Conservation (phyloP, 2,888 invertebrate species). For the Leptothorax acervorum region DNA sequence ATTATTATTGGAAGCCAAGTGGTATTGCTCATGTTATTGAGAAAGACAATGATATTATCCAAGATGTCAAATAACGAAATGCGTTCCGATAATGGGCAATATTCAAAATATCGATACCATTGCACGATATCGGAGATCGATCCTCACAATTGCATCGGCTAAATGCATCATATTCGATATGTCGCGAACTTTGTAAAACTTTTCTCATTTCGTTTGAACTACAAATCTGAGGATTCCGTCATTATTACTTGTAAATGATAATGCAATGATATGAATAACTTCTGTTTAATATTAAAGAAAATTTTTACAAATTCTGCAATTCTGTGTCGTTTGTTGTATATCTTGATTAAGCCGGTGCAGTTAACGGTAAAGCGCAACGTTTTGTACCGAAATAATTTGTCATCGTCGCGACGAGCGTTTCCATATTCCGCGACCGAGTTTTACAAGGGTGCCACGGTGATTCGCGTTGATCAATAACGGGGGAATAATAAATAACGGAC, state of each 20-base stretch:
- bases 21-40: background rate
- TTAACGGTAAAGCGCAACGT: slow-evolving; percentile 25
- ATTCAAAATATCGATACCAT: slow-evolving; percentile 10
- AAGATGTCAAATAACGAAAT: slow-evolving; percentile 22
- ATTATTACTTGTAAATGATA: background rate
- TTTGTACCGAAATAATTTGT: slow-evolving; percentile 47
- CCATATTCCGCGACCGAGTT: slow-evolving; percentile 55
- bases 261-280: background rate
- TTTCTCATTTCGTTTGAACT: background rate
- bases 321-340: background rate
- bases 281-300: background rate
- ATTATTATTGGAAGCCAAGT: slow-evolving; percentile 39
- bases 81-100: slow-evolving; percentile 1
- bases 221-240: background rate
- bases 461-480: slow-evolving; percentile 64
- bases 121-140: background rate
- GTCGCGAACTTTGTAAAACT: background rate
- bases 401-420: slow-evolving; percentile 48
- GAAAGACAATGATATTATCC: background rate
- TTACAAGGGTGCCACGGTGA: slow-evolving; percentile 56
- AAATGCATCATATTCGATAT: background rate
- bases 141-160: background rate
- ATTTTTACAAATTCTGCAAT: slow-evolving; percentile 19
- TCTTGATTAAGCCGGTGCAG: slow-evolving; percentile 25
- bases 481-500: slow-evolving; percentile 75